Evolutionary conservation across 2,797 vertebrate genomes (phyloP), one percentile per base, ranked within the genome.

Genomic region (Coreius guichenoti): DNA sequence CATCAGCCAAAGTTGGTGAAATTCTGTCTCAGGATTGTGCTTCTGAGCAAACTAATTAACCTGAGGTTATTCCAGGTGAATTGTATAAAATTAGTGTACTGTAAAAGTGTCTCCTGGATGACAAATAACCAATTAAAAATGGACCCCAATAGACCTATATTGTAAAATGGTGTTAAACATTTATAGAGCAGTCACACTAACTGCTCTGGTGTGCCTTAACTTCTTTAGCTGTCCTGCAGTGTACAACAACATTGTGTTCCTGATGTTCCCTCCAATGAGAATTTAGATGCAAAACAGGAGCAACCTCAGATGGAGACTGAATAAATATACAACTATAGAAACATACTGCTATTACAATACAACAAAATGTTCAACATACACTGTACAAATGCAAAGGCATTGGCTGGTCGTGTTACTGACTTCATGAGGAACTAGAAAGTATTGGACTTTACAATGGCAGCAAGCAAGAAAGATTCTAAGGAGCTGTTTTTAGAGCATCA

Each of bases 121-220:
- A 79, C 54, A 80, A 85, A 80, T 80, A 85, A 72, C 67, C 54
- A 63, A 85, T 85, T 85, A 80, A 73, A 85, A 63, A 79, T 49
- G 14, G 26, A 72, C 43, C 83, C 67, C 39, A 33, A 26, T 56
- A 80, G 83, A 80, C 65, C 54, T 73, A 49, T 65, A 29, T 73
- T 79, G 76, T 80, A 36, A 70, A 85, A 80, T n/a, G 54, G 26
- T 61, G 76, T 80, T 80, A 63, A 78, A 80, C 65, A 70, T 72
- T 80, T 63, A 80, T 80, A 72, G 54, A 69, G 49, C 74, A 56
- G 21, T 78, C 33, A 84, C n/a, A 56, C 8, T 31, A 84, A 45
- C 12, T 69, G 36, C 63, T 68, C 73, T 67, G 33, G n/a, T 58
- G 74, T 70, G 49, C 63, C 49, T 68, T 1, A 11, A 43, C 58